phyloP scores from a whole-genome alignment of 2,113 vertebrate genomes.

The Rhinoptilus africanus region DNA sequence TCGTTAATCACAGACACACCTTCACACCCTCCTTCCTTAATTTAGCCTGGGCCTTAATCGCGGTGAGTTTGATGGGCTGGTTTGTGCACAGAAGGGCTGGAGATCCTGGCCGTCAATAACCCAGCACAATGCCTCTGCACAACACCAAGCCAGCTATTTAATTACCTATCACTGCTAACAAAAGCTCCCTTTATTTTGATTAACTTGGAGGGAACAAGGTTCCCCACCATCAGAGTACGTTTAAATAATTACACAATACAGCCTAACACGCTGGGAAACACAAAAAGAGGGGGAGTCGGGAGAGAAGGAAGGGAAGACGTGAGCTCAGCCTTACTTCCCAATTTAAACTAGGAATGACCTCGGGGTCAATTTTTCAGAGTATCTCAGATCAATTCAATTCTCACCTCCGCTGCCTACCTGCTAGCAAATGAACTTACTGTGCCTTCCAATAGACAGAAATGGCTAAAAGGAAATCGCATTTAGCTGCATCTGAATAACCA shows the following conservation, averaged over 20 bases:
- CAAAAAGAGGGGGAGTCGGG: not conserved
- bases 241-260: constrained; percentile 56
- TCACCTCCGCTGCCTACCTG: constrained; percentile 70
- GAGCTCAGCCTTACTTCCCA: constrained; percentile 57
- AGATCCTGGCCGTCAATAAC: not conserved
- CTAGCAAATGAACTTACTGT: constrained; percentile 56
- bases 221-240: constrained; percentile 20
- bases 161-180: constrained; percentile 57
- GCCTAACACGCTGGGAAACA: constrained; percentile 14
- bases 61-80: rapidly evolving
- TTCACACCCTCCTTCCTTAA: not conserved
- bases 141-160: constrained; percentile 20
- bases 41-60: not conserved
- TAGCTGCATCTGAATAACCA: constrained; percentile 55
- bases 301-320: constrained; percentile 44
- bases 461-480: constrained; percentile 52
- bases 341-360: constrained; percentile 68
- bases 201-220: constrained; percentile 50
- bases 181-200: constrained; percentile 70
- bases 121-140: not conserved
- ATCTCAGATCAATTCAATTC: constrained; percentile 72
- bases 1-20: rapidly evolving
- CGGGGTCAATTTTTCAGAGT: constrained; percentile 63
- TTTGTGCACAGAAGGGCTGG: rapidly evolving
- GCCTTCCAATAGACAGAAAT: constrained; percentile 51